phyloP scores from a whole-genome alignment of 2,113 vertebrate species.

The Calonectris borealis region DNA sequence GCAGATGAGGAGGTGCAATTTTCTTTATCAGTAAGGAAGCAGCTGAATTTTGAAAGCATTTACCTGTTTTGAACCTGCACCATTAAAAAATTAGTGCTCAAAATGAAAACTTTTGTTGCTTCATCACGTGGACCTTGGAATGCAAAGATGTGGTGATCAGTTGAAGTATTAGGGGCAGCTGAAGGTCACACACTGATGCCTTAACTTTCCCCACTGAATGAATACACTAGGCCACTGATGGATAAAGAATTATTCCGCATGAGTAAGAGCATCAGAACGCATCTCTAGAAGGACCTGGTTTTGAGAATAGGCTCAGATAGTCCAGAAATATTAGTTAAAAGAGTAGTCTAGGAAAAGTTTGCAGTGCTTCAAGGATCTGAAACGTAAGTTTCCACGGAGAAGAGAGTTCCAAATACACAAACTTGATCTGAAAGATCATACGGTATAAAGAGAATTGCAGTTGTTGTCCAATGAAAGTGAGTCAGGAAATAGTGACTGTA shows the following conservation, averaged over 20 bases:
- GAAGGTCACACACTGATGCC: neutral
- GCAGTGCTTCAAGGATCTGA: neutral
- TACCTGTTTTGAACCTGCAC: neutral
- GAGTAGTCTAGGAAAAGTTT: neutral
- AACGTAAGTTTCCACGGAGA: neutral
- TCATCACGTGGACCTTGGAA: neutral
- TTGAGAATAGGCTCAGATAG: neutral
- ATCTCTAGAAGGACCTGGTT: neutral
- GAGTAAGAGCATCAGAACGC: neutral
- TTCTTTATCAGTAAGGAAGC: neutral
- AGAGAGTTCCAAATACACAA: neutral
- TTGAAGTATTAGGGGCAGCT: neutral
- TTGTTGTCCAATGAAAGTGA: neutral
- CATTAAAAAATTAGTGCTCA: neutral
- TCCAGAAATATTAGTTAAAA: neutral
- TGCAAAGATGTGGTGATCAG: neutral
- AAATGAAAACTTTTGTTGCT: neutral
- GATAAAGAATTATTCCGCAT: neutral
- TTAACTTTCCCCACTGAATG: neutral
- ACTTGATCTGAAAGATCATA: neutral
- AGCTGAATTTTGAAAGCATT: neutral
- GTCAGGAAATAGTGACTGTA: neutral
- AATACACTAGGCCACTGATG: neutral
- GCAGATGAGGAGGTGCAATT: neutral
- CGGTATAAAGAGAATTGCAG: neutral